Percentiles rank a stretch among this genome's conserved stretches.
phyloP scores from a whole-genome alignment of 2,888 invertebrate species.

The Onthophagus sagittarius region DNA sequence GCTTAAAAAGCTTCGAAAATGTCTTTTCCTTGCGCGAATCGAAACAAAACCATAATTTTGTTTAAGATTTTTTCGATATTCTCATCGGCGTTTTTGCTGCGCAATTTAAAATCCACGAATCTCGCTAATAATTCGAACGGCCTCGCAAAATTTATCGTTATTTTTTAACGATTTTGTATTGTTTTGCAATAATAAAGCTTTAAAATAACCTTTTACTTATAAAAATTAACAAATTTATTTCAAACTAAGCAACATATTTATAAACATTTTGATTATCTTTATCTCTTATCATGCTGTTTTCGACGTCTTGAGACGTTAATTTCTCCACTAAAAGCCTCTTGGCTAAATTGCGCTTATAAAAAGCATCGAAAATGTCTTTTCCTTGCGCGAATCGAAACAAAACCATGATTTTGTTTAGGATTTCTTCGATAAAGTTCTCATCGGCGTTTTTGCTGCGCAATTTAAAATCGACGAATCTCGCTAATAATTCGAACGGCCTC shows the following conservation, averaged over 20 bases:
- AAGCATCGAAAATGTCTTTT: slow-evolving; percentile 98
- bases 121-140: slow-evolving; percentile 97
- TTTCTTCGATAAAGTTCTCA: slow-evolving; percentile 86
- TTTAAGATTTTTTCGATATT: slow-evolving; percentile 89
- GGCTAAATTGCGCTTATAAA: slow-evolving; percentile 96
- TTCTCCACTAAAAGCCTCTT: slow-evolving; percentile 93
- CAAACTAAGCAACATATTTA: slow-evolving; percentile 89
- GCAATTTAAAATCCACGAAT: slow-evolving; percentile 91
- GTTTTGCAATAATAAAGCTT: slow-evolving; percentile 90
- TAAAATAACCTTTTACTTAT: too few relatives aligned
- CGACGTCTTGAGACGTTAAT: slow-evolving; percentile 97
- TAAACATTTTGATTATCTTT: slow-evolving; percentile 90
- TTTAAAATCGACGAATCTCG: slow-evolving; percentile 96
- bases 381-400: slow-evolving; percentile 97
- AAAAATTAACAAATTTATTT: too few relatives aligned
- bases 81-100: slow-evolving; percentile 94
- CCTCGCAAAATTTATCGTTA: slow-evolving; percentile 85
- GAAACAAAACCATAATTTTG: slow-evolving; percentile 96
- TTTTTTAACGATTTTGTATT: slow-evolving; percentile 91
- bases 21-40: slow-evolving; percentile 98
- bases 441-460: slow-evolving; percentile 93
- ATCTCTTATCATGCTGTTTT: slow-evolving; percentile 96
- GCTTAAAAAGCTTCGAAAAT: slow-evolving; percentile 99
- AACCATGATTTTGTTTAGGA: slow-evolving; percentile 96
- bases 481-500: slow-evolving; percentile 89